Evolutionary conservation across 2,113 vertebrate species (phyloP).

Genomic region (Brachirus orientalis): DNA sequence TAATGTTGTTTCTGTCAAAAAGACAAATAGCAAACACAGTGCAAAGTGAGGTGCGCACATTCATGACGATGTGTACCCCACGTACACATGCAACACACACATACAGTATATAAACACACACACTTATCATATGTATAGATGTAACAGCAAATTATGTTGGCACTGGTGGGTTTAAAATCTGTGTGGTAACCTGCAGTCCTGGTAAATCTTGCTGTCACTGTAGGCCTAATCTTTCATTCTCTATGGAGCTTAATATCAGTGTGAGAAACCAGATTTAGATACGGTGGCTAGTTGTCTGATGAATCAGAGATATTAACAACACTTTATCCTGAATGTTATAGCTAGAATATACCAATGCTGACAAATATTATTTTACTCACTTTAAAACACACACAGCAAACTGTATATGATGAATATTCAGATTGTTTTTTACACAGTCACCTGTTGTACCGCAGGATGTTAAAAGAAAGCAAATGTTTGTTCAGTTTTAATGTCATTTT

Average conservation of each 20-base stretch:
- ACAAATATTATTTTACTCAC: too few species aligned
- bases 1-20: conserved; percentile 8
- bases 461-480: background rate
- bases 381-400: too few species aligned
- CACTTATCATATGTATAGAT: background rate
- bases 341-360: conserved; percentile 9
- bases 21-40: background rate
- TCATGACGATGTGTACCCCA: too few species aligned
- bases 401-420: background rate
- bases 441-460: background rate
- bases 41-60: background rate
- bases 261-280: conserved; percentile 47
- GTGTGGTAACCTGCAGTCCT: conserved; percentile 42
- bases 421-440: background rate
- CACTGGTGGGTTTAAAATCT: conserved; percentile 2
- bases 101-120: background rate
- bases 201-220: conserved; percentile 46
- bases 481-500: background rate
- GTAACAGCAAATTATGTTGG: background rate
- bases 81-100: too few species aligned
- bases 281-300: conserved; percentile 28
- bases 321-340: background rate
- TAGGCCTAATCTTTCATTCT: conserved; percentile 58
- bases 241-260: conserved; percentile 48
- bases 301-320: conserved; percentile 40